These are phyloP conservation scores for Cololabis saira DNA, from an alignment of 2,113 vertebrate genomes.

Conservation along the genomic window DNA sequence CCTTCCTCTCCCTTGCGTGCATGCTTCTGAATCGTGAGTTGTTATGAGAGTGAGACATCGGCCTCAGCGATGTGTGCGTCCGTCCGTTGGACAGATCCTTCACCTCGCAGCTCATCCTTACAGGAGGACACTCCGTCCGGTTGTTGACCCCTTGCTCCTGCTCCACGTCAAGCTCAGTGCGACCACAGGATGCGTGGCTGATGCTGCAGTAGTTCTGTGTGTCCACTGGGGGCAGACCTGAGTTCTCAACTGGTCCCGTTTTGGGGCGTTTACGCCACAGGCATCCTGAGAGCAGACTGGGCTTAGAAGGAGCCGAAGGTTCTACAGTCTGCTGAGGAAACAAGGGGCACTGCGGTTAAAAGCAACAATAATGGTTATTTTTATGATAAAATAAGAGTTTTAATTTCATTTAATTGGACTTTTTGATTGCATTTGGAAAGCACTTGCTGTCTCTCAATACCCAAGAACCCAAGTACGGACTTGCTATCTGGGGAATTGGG, in stretches of 20 bases:
- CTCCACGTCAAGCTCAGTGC: constrained; percentile 71
- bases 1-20: constrained; percentile 92
- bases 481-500: too few species aligned
- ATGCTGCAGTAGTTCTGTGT: constrained; percentile 88
- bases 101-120: constrained; percentile 82
- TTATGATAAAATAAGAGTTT: too few species aligned
- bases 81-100: constrained; percentile 86
- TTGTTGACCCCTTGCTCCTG: constrained; percentile 47
- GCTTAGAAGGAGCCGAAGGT: constrained; percentile 49
- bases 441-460: too few species aligned
- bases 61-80: constrained; percentile 82
- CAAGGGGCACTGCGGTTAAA: neutral
- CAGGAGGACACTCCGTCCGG: constrained; percentile 32
- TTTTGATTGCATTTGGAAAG: too few species aligned
- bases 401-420: too few species aligned
- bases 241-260: constrained; percentile 77
- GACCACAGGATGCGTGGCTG: constrained; percentile 86
- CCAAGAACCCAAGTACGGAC: too few species aligned
- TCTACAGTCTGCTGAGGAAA: constrained; percentile 72
- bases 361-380: too few species aligned
- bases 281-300: constrained; percentile 71
- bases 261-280: constrained; percentile 75
- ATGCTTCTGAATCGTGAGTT: constrained; percentile 80
- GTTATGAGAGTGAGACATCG: constrained; percentile 63
- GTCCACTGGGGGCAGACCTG: constrained; percentile 77